A percentile compares a stretch with the other conserved stretches of the same genome.
Conservation (phyloP, 2,797 vertebrate species). For the Platyrinchus mystaceus region DNA sequence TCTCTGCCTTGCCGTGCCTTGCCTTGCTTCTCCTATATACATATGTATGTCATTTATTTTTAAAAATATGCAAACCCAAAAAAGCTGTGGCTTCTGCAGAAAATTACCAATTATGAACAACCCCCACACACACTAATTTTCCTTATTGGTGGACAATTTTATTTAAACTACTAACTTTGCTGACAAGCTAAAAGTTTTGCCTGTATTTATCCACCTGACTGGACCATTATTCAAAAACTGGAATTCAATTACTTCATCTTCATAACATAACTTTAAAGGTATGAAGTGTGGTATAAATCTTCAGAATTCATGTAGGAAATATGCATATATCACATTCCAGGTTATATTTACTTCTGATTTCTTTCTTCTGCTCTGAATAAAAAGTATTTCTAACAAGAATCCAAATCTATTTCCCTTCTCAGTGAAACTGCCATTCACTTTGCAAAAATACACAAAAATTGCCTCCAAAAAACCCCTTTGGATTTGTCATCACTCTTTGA, state of each 20-base stretch:
- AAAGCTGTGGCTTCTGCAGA: neutral
- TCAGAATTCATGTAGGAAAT: neutral
- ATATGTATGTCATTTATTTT: neutral
- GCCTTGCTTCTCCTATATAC: neutral
- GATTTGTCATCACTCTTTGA: constrained; percentile 38
- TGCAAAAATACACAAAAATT: neutral
- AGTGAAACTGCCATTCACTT: neutral
- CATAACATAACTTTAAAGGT: neutral
- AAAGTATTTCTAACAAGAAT: neutral
- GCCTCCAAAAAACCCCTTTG: neutral
- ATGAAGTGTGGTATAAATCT: neutral
- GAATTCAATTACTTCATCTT: constrained; percentile 6
- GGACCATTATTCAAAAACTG: neutral
- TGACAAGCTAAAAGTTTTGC: neutral
- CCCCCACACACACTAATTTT: neutral
- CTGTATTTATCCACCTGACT: neutral
- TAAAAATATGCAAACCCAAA: neutral
- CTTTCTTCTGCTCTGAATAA: neutral
- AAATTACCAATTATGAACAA: neutral
- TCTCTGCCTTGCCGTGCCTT: no score
- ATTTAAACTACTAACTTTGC: neutral
- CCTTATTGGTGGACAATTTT: neutral
- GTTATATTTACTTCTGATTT: neutral
- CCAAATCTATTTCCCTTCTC: neutral
- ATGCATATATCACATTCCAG: neutral